Evolutionary conservation across 2,113 vertebrate genomes (phyloP).

Genomic region (Dunckerocampus dactyliophorus): DNA sequence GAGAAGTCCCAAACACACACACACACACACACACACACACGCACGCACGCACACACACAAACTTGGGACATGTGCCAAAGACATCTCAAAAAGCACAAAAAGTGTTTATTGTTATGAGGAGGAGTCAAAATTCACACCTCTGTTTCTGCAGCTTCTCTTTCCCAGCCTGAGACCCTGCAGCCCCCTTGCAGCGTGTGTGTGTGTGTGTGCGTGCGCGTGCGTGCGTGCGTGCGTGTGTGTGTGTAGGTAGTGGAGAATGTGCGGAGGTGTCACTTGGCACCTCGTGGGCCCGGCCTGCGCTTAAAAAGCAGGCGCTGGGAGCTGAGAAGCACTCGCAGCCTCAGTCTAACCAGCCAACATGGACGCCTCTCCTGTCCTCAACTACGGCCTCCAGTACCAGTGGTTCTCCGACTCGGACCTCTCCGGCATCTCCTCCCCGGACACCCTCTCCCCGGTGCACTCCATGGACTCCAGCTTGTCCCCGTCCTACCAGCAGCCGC

Average conservation of each 20-base stretch:
- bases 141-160: conserved; percentile 64
- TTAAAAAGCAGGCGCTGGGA: conserved; percentile 68
- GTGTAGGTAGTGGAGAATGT: conserved; percentile 58
- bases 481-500: conserved; percentile 49
- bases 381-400: conserved; percentile 59
- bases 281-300: conserved; percentile 62
- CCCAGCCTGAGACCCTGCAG: conserved; percentile 52
- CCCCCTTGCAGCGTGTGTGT: conserved; percentile 11
- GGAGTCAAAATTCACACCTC: conserved; percentile 81
- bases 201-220: conserved; percentile 22
- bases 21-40: too few relatives aligned
- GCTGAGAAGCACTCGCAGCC: conserved; percentile 43
- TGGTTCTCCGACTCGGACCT: conserved; percentile 76
- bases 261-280: conserved; percentile 79
- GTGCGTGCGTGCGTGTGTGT: conserved; percentile 18
- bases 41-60: conserved; percentile 6
- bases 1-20: too few relatives aligned
- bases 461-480: conserved; percentile 70
- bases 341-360: conserved; percentile 53
- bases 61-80: conserved; percentile 52
- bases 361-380: conserved; percentile 59
- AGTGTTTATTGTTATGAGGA: conserved; percentile 68
- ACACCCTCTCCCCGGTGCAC: conserved; percentile 67
- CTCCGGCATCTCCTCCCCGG: conserved; percentile 70
- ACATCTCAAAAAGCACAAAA: conserved; percentile 51